These are phyloP conservation scores for Amiota mariae DNA, from an alignment of 2,888 invertebrate genomes.

Conservation along the genomic window DNA sequence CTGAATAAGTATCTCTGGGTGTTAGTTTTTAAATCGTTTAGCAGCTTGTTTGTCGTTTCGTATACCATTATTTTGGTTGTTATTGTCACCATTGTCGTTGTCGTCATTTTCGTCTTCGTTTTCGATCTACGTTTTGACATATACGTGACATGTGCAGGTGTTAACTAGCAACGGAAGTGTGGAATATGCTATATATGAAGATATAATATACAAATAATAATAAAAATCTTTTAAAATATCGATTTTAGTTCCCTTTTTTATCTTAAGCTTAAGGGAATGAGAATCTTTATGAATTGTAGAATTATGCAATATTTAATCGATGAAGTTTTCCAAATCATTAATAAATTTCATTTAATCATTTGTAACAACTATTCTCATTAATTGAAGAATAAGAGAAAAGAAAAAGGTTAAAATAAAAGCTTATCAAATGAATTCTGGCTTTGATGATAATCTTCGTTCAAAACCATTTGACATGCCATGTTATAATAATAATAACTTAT, in stretches of 20 bases:
- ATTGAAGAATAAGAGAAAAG: no score
- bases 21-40: slow-evolving; percentile 29
- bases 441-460: no score
- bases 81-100: not conserved
- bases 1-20: not conserved
- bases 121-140: slow-evolving; percentile 27
- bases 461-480: no score
- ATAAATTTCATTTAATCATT: no score
- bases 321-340: no score
- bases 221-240: not conserved
- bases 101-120: not conserved
- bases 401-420: no score
- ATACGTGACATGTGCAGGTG: slow-evolving; percentile 62
- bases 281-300: not conserved
- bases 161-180: slow-evolving; percentile 36
- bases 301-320: no score
- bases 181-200: not conserved
- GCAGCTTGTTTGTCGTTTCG: slow-evolving; percentile 26
- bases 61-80: not conserved
- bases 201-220: no score
- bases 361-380: no score
- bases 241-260: not conserved
- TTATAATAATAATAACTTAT: no score
- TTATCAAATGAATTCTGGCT: no score
- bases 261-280: not conserved